Evolutionary conservation across 2,888 invertebrate genomes (phyloP).

Genomic region (Hirudinaria manillensis): DNA sequence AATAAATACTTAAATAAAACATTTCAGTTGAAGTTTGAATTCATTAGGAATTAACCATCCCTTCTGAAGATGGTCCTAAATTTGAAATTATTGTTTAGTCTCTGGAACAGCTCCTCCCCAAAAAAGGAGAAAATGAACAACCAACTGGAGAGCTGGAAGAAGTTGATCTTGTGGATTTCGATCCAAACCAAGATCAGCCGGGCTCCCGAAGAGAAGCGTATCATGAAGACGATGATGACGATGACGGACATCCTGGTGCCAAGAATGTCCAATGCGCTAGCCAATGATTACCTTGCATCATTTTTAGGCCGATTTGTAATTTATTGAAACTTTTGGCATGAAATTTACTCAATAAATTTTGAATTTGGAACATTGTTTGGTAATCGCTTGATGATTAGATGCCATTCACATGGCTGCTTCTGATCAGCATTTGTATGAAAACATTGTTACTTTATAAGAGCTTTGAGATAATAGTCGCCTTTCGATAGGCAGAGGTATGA

Average conservation of each 20-base stretch:
- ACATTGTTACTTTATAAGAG: too few species aligned
- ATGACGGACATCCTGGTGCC: conserved; percentile 53
- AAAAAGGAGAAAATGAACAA: conserved; percentile 67
- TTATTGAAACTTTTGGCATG: not conserved
- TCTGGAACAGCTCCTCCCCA: conserved; percentile 71
- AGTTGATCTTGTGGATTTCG: conserved; percentile 72
- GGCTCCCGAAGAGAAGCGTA: conserved; percentile 66
- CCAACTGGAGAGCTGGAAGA: conserved; percentile 74
- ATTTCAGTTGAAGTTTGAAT: too few species aligned
- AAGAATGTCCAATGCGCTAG: conserved; percentile 70
- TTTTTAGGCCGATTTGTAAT: too few species aligned
- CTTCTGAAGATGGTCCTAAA: not conserved
- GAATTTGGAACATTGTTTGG: not conserved
- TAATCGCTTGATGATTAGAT: not conserved
- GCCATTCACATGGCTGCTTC: too few species aligned
- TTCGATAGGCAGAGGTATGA: too few species aligned
- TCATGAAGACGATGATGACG: conserved; percentile 61
- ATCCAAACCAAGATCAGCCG: conserved; percentile 59
- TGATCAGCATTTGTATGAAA: too few species aligned
- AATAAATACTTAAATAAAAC: too few species aligned
- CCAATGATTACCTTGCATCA: conserved; percentile 58
- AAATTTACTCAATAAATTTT: not conserved
- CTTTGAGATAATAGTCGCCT: too few species aligned
- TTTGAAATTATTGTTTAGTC: conserved; percentile 53
- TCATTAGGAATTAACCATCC: too few species aligned